Evolutionary conservation across 2,888 invertebrate genomes (phyloP), one percentile per base, ranked within the genome.

Genomic region (Phorcus lineatus): DNA sequence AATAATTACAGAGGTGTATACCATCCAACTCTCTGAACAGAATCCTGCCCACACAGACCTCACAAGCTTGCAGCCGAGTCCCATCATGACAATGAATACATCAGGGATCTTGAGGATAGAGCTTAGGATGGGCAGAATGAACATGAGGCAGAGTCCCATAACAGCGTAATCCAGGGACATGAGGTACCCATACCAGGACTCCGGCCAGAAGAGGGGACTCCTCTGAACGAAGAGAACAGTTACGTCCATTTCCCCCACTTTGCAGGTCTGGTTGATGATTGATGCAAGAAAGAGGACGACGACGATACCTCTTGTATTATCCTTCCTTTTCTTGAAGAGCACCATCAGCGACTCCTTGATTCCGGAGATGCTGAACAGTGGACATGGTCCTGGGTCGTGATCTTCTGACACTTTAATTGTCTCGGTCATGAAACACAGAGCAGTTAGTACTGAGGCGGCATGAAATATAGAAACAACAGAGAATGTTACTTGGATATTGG

Each of bases 201-300:
- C 86, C 7, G 84, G 83, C 92, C 92, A 92, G 83, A 84, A 86
- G 9, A 93, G 82, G 0, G 93, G 93, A n/a, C 86, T 79, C 31
- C 88, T 87, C 78, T 89, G 85, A 0, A 92, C 91, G 82, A 90
- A 91, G 28, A 93, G 85, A 40, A 93, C 86, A 0, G 91, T 92
- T 6, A 92, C 88, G 82, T 93, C 93, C 77, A 89, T 88, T 80
- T 93, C 92, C 1, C 93, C 93, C 0, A 92, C 90, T 80, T 92
- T 92, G 77, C 91, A 90, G 6, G 88, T 85, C 81, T 92, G 90
- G 74, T 91, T 89, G 22, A 88, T 54, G 16, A 91, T 78, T 22
- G 91, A 87, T 1, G 88, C 80, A 16, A 89, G 31, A 74, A 92
- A 89, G 22, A 92, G 80, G 19, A 88, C 78, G 17, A 91, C 74